Evolutionary conservation across 2,888 invertebrate species (phyloP).

Genomic region (Xylocampa areola): DNA sequence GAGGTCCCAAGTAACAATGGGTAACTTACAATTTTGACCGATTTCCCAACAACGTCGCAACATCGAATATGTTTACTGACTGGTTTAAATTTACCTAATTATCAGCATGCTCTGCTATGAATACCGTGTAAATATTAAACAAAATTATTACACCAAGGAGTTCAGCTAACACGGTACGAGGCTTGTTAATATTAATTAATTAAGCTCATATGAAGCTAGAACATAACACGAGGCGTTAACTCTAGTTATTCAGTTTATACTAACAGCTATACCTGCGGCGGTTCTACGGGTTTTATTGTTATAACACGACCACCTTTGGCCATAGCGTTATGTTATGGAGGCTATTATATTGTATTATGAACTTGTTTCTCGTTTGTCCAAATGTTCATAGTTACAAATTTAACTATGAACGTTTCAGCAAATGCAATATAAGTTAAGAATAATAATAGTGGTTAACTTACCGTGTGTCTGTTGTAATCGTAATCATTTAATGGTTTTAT

Average conservation of each 20-base stretch:
- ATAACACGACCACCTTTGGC: slow-evolving; percentile 43
- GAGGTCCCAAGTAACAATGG: slow-evolving; percentile 29
- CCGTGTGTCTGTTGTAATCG: not conserved
- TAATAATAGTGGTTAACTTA: slow-evolving; percentile 9
- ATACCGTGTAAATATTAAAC: slow-evolving; percentile 74
- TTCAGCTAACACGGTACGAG: slow-evolving; percentile 72
- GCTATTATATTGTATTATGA: slow-evolving; percentile 39
- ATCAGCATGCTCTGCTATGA: slow-evolving; percentile 60
- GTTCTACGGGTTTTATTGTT: slow-evolving; percentile 57
- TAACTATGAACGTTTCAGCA: slow-evolving; percentile 8
- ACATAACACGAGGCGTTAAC: slow-evolving; percentile 69
- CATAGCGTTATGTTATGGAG: slow-evolving; percentile 35
- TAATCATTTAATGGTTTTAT: not conserved
- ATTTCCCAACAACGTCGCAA: slow-evolving; percentile 37
- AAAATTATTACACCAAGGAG: slow-evolving; percentile 74
- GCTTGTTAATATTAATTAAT: slow-evolving; percentile 83
- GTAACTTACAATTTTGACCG: slow-evolving; percentile 41
- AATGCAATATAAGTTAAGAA: slow-evolving; percentile 1
- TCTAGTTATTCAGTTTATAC: slow-evolving; percentile 58
- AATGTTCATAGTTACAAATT: slow-evolving; percentile 34
- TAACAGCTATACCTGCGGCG: slow-evolving; percentile 61
- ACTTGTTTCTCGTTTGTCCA: slow-evolving; percentile 35
- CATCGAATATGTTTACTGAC: slow-evolving; percentile 44
- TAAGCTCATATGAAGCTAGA: slow-evolving; percentile 70
- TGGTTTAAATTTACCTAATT: slow-evolving; percentile 55